These are phyloP conservation scores for Gonocerus acuteangulatus DNA, from an alignment of 2,888 invertebrate species.

Conservation along the genomic window DNA sequence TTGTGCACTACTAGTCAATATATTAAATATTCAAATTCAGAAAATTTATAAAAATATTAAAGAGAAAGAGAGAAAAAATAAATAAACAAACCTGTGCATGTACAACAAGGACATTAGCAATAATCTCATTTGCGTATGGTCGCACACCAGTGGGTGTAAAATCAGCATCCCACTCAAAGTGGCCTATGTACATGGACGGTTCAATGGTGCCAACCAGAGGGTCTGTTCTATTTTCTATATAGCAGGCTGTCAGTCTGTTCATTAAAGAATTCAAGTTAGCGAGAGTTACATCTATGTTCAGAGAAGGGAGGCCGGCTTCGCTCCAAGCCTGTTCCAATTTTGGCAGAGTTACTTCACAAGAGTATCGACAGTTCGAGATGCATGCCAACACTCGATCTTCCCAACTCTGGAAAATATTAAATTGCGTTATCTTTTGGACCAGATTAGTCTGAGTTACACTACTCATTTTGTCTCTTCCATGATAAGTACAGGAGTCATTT, in stretches of 20 bases:
- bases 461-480: too few relatives aligned
- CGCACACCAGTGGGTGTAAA: slow-evolving; percentile 67
- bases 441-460: too few relatives aligned
- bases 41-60: too few relatives aligned
- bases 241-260: slow-evolving; percentile 48
- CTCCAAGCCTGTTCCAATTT: slow-evolving; percentile 61
- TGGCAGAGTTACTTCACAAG: slow-evolving; percentile 63
- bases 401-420: slow-evolving; percentile 50
- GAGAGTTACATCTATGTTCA: slow-evolving; percentile 55
- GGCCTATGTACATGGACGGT: slow-evolving; percentile 88
- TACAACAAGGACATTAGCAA: slow-evolving; percentile 72
- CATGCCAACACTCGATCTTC: slow-evolving; percentile 76
- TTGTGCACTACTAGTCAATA: too few relatives aligned
- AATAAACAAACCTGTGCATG: slow-evolving; percentile 61
- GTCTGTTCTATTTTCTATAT: slow-evolving; percentile 84
- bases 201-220: slow-evolving; percentile 93
- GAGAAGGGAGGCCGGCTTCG: slow-evolving; percentile 65
- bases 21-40: too few relatives aligned
- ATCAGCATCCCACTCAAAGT: slow-evolving; percentile 76
- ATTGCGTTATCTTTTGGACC: too few relatives aligned
- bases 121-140: slow-evolving; percentile 82
- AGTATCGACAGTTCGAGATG: slow-evolving; percentile 81
- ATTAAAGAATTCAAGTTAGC: slow-evolving; percentile 63
- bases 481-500: too few relatives aligned
- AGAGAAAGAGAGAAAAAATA: too few relatives aligned